Evolutionary conservation across 2,888 invertebrate genomes (phyloP).

Genomic region (Eumacrocentrus americanus): DNA sequence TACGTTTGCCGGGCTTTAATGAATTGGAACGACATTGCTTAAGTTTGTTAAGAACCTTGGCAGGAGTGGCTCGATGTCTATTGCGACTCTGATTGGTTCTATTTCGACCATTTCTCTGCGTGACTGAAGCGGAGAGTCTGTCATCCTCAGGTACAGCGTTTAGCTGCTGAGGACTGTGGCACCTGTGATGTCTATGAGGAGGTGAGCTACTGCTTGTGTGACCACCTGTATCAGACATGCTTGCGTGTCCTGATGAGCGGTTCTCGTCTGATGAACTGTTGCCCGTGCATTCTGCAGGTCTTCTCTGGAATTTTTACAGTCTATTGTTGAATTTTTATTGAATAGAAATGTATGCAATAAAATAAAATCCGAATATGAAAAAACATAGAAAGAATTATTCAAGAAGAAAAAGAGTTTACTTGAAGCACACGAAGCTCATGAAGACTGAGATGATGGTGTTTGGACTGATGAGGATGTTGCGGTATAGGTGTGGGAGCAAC

Average conservation of each 20-base stretch:
- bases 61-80: slow-evolving; percentile 72
- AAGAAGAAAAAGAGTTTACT: slow-evolving; percentile 52
- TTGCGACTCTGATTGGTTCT: slow-evolving; percentile 69
- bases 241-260: slow-evolving; percentile 90
- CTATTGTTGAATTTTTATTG: not conserved
- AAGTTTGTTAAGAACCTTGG: too few species aligned
- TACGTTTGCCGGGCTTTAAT: too few species aligned
- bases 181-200: slow-evolving; percentile 63
- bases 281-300: slow-evolving; percentile 72
- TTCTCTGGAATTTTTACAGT: slow-evolving; percentile 52
- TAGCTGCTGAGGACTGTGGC: slow-evolving; percentile 63
- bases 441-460: slow-evolving; percentile 69
- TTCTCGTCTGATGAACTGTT: slow-evolving; percentile 89
- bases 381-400: slow-evolving; percentile 24
- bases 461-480: slow-evolving; percentile 60
- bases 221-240: slow-evolving; percentile 88
- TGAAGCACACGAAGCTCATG: slow-evolving; percentile 68
- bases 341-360: slow-evolving; percentile 20
- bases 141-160: slow-evolving; percentile 69
- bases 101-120: slow-evolving; percentile 70
- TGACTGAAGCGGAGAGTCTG: slow-evolving; percentile 70
- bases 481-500: slow-evolving; percentile 59
- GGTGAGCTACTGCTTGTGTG: slow-evolving; percentile 67
- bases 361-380: slow-evolving; percentile 34
- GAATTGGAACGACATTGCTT: too few species aligned